Conservation (phyloP, 2,113 vertebrate genomes). For the Periophthalmus modestus region DNA sequence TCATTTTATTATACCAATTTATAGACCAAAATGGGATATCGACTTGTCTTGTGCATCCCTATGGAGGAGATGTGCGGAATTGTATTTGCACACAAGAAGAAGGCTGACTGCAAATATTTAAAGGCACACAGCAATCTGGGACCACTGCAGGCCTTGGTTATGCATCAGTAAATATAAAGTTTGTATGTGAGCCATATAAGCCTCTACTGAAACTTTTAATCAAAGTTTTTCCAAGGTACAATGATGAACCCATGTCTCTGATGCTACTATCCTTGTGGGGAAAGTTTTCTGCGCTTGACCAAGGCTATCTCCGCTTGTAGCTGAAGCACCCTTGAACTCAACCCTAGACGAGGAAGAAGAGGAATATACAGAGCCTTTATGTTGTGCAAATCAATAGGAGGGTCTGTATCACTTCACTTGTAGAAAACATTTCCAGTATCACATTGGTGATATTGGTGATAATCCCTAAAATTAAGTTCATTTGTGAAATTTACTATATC, state of each 20-base stretch:
- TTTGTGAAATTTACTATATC: too few species aligned
- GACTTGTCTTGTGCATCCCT: too few species aligned
- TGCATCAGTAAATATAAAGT: constrained; percentile 41
- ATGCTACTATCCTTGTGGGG: not conserved
- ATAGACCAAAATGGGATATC: too few species aligned
- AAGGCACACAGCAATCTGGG: constrained; percentile 5
- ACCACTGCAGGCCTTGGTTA: constrained; percentile 36
- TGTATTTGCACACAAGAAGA: constrained; percentile 13
- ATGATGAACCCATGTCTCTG: not conserved
- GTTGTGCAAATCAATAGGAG: too few species aligned
- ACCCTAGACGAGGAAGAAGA: not conserved
- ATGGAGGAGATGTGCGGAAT: constrained; percentile 16
- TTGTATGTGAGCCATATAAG: not conserved
- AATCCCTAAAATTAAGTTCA: too few species aligned
- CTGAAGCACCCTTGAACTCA: not conserved
- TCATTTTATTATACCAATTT: too few species aligned
- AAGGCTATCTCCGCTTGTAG: too few species aligned
- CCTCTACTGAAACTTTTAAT: not conserved
- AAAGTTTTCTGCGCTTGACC: not conserved
- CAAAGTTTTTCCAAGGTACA: not conserved
- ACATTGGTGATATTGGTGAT: too few species aligned
- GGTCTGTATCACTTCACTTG: not conserved
- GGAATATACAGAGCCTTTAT: not conserved
- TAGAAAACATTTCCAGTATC: too few species aligned
- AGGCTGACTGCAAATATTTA: not conserved